Evolutionary conservation across 2,888 invertebrate species (phyloP), one percentile per base, ranked within the genome.

Genomic region (Eurytoma californica): DNA sequence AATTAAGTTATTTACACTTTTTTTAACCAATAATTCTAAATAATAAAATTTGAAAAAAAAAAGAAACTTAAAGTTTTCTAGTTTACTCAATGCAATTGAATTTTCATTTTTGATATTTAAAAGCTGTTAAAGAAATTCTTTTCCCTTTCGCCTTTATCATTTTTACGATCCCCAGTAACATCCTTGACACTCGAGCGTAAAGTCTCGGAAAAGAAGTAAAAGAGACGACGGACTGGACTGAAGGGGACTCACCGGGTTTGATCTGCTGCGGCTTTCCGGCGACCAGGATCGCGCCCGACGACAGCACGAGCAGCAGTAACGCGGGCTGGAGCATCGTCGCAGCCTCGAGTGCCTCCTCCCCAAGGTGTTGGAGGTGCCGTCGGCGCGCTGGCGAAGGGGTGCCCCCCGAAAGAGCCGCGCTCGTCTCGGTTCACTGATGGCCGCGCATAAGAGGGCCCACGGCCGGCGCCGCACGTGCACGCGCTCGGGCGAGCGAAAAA

Each of bases 241-340:
- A 24, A 24, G 24, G 39, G 28, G 51, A 75, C 87, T 86, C 75
- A 85, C 87, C 87, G 80, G 87, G 84, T 81, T 86, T 87, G 77
- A 82, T 85, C 76, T 84, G 84, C 60, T 83, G 85, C 24, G 83
- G 86, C 68, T 83, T 84, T 60, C 82, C 84, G 51, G 85, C 77
- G 75, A 85, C 83, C 77, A 82, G 79, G 69, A 81, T 77, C 60
- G 83, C 75, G 72, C 80, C 75, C 39, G 69, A 79, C 14, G 82
- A 66, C 24, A 81, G 76, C 80, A 84, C 78, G 30, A 72, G 30
- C 80, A 85, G 80, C 20, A 72, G 53, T 78, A 85, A 4, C 53
- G 13, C 24, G 67, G 13, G 3, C 5, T 13, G 9, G 3, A 9
- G 39, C n/a, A 7, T 20, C n/a, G 28, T 16, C 9, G 20, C 70